Evolutionary conservation across 1,140 invertebrate genomes (phyloP), one percentile per base, ranked within the genome.

Genomic region (Conopomorpha cramerella): DNA sequence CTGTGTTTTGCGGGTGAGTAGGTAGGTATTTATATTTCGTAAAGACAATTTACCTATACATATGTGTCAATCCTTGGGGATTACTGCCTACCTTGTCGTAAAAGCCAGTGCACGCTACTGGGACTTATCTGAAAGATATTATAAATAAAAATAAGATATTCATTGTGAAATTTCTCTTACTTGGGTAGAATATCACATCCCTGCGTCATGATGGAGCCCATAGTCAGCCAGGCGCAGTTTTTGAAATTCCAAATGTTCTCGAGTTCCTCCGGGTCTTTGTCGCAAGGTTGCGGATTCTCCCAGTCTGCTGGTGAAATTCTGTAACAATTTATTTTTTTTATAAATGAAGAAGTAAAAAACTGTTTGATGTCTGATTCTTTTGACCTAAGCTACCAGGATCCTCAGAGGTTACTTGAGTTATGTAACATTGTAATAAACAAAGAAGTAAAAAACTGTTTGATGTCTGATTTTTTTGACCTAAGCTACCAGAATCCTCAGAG

Each of bases 231-330:
- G 23, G 86, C 80, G 32, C 84, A 85, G 63, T 92, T 92, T 55
- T 84, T 83, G 48, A 92, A 79, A 45, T 81, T 85, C 82, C 90
- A 89, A 41, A 84, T 82, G 54, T 91, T 92, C 67, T 91, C 88
- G 51, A 92, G 67, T 41, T 85, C 86, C 45, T 90, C 86, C 0
- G 91, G 89, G 46, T 92, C 84, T 12, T 84, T 79, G 53, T 91
- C 85, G 55, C 92, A 94, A 1, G 92, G 91, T 71, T 93, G 91
- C 1, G 92, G 90, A 63, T 89, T 92, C 46, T 86, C 83, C 94
- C 94, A 96, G 66, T 96, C 94, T 16, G 84, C 86, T 2, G 92
- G 91, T 18, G 89, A 86, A 55, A 94, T 85, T 64, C 91, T 92
- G 55, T 1, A 11, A 36, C 17, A 15, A 28, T 34, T 39, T 34